Evolutionary conservation across 2,888 invertebrate genomes (phyloP), one percentile per base, ranked within the genome.

Genomic region (Sicus ferrugineus): DNA sequence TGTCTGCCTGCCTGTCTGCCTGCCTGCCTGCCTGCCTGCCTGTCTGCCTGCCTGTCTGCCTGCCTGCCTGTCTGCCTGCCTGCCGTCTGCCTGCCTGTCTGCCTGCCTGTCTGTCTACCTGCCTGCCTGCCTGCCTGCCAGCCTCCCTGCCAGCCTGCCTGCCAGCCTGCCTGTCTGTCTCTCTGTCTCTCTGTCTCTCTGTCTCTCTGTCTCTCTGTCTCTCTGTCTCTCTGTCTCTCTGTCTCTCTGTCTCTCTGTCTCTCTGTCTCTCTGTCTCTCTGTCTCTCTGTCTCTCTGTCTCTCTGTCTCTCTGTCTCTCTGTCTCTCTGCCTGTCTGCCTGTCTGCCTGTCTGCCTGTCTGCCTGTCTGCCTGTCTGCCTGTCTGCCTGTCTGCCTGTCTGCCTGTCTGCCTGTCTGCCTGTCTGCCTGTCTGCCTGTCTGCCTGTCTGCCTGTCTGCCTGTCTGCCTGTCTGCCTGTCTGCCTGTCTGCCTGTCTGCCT

Each of bases 271-370:
- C 52, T 52, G 52, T 52, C 52, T 52, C 9, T 52, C 52, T 52
- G 52, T 52, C 52, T 52, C 9, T 52, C 52, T 52, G 52, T 52
- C 52, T 52, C 9, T 52, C 52, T 52, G 52, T 52, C 52, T 52
- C 9, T 52, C 52, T 52, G 52, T 52, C 52, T 52, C 9, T 52
- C 52, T 52, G 52, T 52, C 52, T 52, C 9, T 52, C 52, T 52
- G 52, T 52, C 52, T 52, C n/a, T n/a, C n/a, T n/a, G n/a, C n/a
- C n/a, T n/a, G n/a, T n/a, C n/a, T n/a, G n/a, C n/a, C n/a, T n/a
- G 52, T 52, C 52, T 52, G 52, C n/a, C 52, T 52, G 52, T 52
- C 52, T 52, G 52, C n/a, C 52, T 52, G 52, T 52, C 52, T 52
- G 52, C n/a, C 52, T 52, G 52, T 52, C 52, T 52, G 52, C n/a